Base-by-base conservation (phyloP, 2,113 vertebrate genomes). In the Zosterops borbonicus region DNA sequence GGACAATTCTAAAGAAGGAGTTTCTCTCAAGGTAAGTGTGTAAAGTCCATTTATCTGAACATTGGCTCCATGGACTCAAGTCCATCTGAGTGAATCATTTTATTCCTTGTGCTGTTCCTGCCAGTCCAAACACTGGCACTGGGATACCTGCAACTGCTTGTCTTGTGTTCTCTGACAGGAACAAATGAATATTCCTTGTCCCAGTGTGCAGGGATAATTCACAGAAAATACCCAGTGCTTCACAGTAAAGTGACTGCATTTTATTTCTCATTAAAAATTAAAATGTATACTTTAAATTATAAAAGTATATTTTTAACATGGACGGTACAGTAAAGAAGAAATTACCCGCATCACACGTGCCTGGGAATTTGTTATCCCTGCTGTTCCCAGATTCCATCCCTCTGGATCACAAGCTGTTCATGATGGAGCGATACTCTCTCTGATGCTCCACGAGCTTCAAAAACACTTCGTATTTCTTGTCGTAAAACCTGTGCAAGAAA, bases 391-490 rank as follows among this genome's bases (percentile, higher is more conserved):
- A 5, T 27, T 6, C 7, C 3, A 1, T 2, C 29, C 24, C 59
- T 56, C 69, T 49, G 64, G 35, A 33, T 92, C 68, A 96, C 75
- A 56, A 29, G 20, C 87, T 97, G 49, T 90, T 94, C 99, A 99
- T 99, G 92, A 99, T 98, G 29, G 97, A 91, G 62, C 97, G 98
- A 94, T 99, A 99, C 85, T 99, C 98, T 95, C 97, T 98, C 98
- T 99, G 99, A 95, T 99, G 99, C 91, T 98, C 98, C 49, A 98
- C 97, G 8, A 99, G 98, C 74, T 97, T 98, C 97, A 98, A 94
- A 97, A 99, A 99, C 16, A 99, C 99, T 80, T 97, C 42, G 3
- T 99, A 99, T 89, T 99, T 99, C 97, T 98, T 99, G 93, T 98
- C 98, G 74, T 99, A 99, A 96, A 99, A 99, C 78, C 99, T 99